A percentile compares a stretch with the other conserved stretches of the same genome.
phyloP scores from a whole-genome alignment of 2,113 vertebrate genomes.

The Progne subis region DNA sequence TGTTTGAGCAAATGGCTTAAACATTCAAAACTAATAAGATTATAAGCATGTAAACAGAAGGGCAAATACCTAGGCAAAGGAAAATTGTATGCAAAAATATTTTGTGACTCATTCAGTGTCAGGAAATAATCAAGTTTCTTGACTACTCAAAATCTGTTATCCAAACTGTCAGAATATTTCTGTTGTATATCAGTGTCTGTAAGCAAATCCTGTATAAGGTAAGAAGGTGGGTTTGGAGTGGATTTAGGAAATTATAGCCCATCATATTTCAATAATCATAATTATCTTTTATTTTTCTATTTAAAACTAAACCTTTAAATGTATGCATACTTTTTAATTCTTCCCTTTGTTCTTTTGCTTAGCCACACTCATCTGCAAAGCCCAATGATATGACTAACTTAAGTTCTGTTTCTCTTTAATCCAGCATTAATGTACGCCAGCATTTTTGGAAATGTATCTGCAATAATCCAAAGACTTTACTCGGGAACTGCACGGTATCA shows the following conservation, averaged over 20 bases:
- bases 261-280: neutral
- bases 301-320: neutral
- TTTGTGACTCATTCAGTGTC: neutral
- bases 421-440: slow-evolving; percentile 98
- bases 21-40: neutral
- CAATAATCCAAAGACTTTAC: slow-evolving; percentile 98
- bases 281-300: neutral
- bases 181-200: neutral
- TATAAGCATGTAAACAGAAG: neutral
- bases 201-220: neutral
- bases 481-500: slow-evolving; percentile 97
- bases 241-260: neutral
- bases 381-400: neutral
- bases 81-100: neutral
- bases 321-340: neutral
- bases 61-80: neutral
- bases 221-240: neutral
- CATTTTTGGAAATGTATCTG: slow-evolving; percentile 98
- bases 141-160: slow-evolving; percentile 15
- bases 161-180: neutral
- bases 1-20: slow-evolving; percentile 27
- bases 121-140: neutral
- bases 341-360: neutral
- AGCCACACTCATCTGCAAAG: neutral
- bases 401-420: slow-evolving; percentile 69